Evolutionary conservation across 2,888 invertebrate species (phyloP), one percentile per base, ranked within the genome.

Genomic region (Nymphalis polychloros): DNA sequence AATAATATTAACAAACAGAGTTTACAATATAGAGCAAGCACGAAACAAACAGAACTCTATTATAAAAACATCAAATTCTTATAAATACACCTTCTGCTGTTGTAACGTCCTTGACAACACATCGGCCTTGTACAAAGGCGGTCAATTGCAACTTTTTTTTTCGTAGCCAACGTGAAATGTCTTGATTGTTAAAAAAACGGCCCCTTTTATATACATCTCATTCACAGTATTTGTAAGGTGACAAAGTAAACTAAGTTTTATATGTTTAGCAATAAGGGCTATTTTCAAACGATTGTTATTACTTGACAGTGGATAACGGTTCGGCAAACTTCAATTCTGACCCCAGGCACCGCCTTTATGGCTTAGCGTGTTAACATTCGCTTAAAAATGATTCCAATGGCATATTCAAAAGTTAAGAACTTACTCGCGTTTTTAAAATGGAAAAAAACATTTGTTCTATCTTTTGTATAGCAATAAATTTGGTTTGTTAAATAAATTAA

Each of bases 61-160:
- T 41, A 41, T 13, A 27, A 53, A 53, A 47, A 35, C 50, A 50
- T 8, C 27, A 31, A 31, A 6, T 31, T 31, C 35, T 17, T 50
- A 17, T 19, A 50, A 27, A 48, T 35, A 49, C 64, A 59, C 59
- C 64, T 49, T 64, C 49, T 49, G 35, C 16, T 20, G n/a, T 8
- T 50, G 50, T 19, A 50, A 53, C 53, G 53, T 53, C 53, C 53
- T 53, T 53, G 53, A 53, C 53, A 53, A 53, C 20, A 52, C 20
- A 23, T 19, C 50, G 59, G 59, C 65, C 65, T 65, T 65, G 65
- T 46, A 52, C n/a, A 65, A 60, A 59, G 50, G 49, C 59, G 59
- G 64, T 64, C 59, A 59, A 53, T 60, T 60, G 59, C 65, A 59
- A 65, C 41, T 50, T 65, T 65, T 64, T 64, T 64, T 27, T 65